Base-by-base conservation (phyloP, 2,797 vertebrate species). In the Melanogrammus aeglefinus region DNA sequence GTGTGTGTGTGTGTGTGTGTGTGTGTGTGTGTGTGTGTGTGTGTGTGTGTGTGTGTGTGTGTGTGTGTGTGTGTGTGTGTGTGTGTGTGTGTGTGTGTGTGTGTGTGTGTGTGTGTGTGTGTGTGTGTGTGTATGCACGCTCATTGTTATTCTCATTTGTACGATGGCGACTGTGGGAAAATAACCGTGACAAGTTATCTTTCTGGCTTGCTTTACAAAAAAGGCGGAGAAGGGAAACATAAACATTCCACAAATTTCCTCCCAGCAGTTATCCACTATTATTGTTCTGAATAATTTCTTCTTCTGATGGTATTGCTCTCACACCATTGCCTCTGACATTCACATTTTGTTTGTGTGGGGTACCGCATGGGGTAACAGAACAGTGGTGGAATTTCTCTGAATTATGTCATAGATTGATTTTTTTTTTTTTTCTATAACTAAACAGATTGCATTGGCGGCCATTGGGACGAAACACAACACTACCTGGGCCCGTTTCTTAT, bases 111-210 rank as follows among this genome's bases (percentile, higher is more conserved):
- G 6, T 57, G 51, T 21, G 51, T 24, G 18, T 57, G 51, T 6
- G 51, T 57, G 51, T 6, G 6, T 57, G 51, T 21, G 51, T 24
- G 1, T 6, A 36, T 36, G 47, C 4, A 12, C 41, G 18, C 47
- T 18, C 47, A 57, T 57, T 57, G 47, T 57, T 57, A 13, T 63
- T 63, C 57, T 63, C n/a, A n/a, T 63, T 63, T 63, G 6, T 63
- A 18, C 16, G 51, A 63, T 3, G 57, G 57, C n/a, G n/a, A 63
- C 21, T 63, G 57, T 63, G 57, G 57, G 57, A 63, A 63, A 63
- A 63, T 63, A 63, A 63, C 57, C 57, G 7, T 63, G 57, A 63
- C 57, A 24, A 63, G 57, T 63, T 63, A 63, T 63, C n/a, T 63
- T 63, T 63, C 21, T 8, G n/a, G 57, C 8, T 63, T 63, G 16